Percentiles rank a stretch among this genome's conserved stretches.
Conservation (phyloP, 1,140 invertebrate genomes). For the Drosophila rhopaloa region DNA sequence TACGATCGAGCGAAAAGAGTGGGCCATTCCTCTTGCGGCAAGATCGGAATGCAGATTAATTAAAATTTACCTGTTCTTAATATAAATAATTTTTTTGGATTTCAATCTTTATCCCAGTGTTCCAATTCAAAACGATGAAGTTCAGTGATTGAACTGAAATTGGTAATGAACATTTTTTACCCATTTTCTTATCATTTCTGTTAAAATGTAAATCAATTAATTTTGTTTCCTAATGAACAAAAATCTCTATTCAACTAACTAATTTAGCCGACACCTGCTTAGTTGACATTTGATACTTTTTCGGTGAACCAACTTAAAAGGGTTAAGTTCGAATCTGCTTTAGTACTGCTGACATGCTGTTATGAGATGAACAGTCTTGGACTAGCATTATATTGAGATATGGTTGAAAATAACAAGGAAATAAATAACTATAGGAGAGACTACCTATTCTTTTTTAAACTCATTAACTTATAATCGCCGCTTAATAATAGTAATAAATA, state of each 20-base stretch:
- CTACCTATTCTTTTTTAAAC: too few species aligned
- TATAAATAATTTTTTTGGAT: background rate
- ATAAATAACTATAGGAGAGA: too few species aligned
- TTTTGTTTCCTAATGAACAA: constrained; percentile 1
- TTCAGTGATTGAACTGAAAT: background rate
- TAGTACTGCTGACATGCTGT: background rate
- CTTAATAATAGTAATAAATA: too few species aligned
- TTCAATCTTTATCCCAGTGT: constrained; percentile 3
- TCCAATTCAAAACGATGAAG: constrained; percentile 3
- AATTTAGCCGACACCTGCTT: constrained; percentile 20
- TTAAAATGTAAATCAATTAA: constrained; percentile 14
- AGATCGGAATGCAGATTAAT: background rate
- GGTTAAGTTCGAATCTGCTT: background rate
- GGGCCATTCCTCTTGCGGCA: background rate
- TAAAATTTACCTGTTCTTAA: background rate
- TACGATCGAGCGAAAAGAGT: background rate
- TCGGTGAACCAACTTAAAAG: constrained; percentile 3
- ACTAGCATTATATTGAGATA: background rate
- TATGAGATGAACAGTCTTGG: background rate
- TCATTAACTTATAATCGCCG: too few species aligned
- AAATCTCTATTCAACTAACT: constrained; percentile 10
- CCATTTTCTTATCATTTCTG: constrained; percentile 9
- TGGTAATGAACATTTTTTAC: background rate
- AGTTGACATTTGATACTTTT: constrained; percentile 29
- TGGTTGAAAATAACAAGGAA: too few species aligned